Conservation (phyloP, 2,888 invertebrate genomes). For the Agriotes lineatus region DNA sequence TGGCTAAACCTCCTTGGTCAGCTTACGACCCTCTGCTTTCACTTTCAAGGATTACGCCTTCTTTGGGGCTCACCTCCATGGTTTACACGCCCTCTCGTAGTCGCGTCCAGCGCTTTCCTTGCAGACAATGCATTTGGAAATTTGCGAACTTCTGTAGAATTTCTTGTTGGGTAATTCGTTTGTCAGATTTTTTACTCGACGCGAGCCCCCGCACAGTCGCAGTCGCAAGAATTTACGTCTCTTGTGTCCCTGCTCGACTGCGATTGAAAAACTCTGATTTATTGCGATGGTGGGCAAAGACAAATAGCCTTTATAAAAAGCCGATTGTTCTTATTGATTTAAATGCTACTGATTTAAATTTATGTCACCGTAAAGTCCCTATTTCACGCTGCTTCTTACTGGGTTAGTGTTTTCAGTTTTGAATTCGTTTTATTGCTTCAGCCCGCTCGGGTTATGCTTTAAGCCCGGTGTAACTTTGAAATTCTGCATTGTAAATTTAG, state of each 20-base stretch:
- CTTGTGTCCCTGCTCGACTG: slow-evolving; percentile 38
- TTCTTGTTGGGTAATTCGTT: slow-evolving; percentile 5
- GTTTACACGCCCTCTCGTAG: slow-evolving; percentile 45
- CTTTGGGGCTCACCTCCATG: slow-evolving; percentile 46
- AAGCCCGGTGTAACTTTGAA: slow-evolving; percentile 2
- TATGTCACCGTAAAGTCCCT: slow-evolving; percentile 9
- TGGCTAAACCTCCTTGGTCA: slow-evolving; percentile 57
- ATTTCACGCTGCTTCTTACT: slow-evolving; percentile 5
- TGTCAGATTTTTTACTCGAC: slow-evolving; percentile 1
- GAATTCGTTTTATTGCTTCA: slow-evolving; percentile 21
- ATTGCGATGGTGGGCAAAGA: slow-evolving; percentile 44
- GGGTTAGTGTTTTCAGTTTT: slow-evolving; percentile 26
- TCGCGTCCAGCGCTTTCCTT: slow-evolving; percentile 17
- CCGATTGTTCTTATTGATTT: slow-evolving; percentile 45
- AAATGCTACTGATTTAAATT: slow-evolving; percentile 38
- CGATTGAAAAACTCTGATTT: slow-evolving; percentile 49
- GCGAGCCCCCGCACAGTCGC: background rate
- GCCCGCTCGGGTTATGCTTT: background rate
- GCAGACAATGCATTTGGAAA: slow-evolving; percentile 16
- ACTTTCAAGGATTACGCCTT: slow-evolving; percentile 51
- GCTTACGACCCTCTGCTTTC: slow-evolving; percentile 56
- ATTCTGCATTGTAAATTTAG: slow-evolving; percentile 20
- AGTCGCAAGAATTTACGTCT: slow-evolving; percentile 40
- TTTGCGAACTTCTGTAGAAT: background rate
- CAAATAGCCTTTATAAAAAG: slow-evolving; percentile 44